Conservation (phyloP, 2,797 vertebrate genomes). For the Paguma larvata region DNA sequence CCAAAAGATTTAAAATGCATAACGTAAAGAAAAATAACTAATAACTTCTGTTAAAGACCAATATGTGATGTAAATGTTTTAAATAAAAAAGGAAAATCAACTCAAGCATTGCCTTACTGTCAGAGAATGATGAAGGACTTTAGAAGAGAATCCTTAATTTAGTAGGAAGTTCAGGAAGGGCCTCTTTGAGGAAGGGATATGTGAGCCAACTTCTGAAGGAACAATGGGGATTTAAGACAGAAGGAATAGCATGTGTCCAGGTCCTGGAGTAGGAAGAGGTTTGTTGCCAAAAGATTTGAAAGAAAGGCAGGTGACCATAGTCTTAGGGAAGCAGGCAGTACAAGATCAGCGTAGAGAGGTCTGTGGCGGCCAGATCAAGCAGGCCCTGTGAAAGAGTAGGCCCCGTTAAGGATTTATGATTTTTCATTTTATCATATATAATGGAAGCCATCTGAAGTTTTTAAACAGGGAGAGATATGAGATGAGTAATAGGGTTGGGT, state of each 20-base stretch:
- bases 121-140: neutral
- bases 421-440: conserved; percentile 6
- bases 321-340: neutral
- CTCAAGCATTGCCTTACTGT: neutral
- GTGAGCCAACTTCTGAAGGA: neutral
- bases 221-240: neutral
- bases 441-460: neutral
- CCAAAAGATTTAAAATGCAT: conserved; percentile 57
- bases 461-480: neutral
- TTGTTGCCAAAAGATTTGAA: neutral
- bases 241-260: neutral
- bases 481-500: neutral
- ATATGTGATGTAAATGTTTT: neutral
- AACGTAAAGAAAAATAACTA: neutral
- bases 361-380: neutral
- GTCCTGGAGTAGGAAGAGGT: neutral
- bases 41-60: neutral
- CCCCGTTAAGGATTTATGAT: neutral
- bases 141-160: conserved; percentile 1
- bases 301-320: neutral
- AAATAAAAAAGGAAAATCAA: conserved; percentile 25
- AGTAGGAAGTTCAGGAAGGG: neutral
- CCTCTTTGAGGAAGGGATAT: neutral
- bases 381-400: neutral
- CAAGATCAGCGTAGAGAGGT: neutral